Evolutionary conservation across 64 coral and sea anemone species (phyloP), one percentile per base, ranked within the genome.

Genomic region (Exaiptasia diaphana): DNA sequence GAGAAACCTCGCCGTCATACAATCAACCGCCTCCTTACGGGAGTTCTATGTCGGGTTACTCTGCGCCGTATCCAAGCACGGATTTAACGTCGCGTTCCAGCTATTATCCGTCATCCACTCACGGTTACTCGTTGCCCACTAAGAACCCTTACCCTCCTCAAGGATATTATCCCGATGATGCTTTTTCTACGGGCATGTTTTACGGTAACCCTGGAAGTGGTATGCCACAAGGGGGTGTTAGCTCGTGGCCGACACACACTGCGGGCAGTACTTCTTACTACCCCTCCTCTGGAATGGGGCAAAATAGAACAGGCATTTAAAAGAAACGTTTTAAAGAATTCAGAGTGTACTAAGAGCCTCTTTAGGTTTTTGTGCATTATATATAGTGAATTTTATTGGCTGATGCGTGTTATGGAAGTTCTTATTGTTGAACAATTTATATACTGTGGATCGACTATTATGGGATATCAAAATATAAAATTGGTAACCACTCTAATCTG

Each of bases 1-100:
- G 69, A 24, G 69, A 73, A 48, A 73, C 69, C 2, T 73, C 69
- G 5, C 69, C 69, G 14, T 73, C 69, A 12, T 73, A n/a, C 44
- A 41, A 49, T 26, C 69, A 41, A 37, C n/a, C 41, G 6, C 38
- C 69, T 14, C 38, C 69, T 32, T 42, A 42, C 23, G 38, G 38
- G 41, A 73, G 38, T 13, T 5, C 39, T 12, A 17, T 49, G 23
- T 45, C 38, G 25, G 69, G 69, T 25, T 73, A 27, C 44, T 40
- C 17, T 14, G 28, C 69, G 22, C 12, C 69, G 1, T 73, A 73
- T 32, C 9, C 69, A 38, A 22, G 5, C 18, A 62, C 6, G 5
- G 69, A 73, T 23, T 13, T n/a, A 20, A 37, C 14, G 38, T 49
- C 69, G 12, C 69, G 69, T 17, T 25, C 40, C 3, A 40, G 69